Evolutionary conservation across 2,113 vertebrate genomes (phyloP).

Genomic region (Corythornis madagascariensis): DNA sequence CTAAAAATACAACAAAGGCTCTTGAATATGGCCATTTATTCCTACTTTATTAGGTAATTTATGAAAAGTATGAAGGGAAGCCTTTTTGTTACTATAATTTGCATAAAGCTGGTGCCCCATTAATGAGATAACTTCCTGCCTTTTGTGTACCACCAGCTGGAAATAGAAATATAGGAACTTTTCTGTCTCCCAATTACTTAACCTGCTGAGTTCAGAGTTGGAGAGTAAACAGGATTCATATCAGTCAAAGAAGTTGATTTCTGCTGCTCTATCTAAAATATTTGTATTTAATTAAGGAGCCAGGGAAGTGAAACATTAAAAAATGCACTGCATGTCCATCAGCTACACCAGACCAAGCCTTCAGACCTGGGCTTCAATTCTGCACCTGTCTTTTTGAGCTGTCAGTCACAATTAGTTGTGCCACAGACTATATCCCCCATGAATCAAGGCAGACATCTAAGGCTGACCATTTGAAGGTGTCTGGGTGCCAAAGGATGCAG

Average conservation of each 20-base stretch:
- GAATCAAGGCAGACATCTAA: neutral
- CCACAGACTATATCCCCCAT: neutral
- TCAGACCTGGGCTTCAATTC: neutral
- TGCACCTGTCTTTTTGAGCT: conserved; percentile 62
- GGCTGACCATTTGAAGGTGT: neutral
- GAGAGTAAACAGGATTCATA: conserved; percentile 82
- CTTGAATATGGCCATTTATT: conserved; percentile 87
- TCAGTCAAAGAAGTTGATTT: conserved; percentile 77
- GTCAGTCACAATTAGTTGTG: conserved; percentile 61
- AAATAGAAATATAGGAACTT: conserved; percentile 87
- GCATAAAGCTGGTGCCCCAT: conserved; percentile 88
- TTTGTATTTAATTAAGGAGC: conserved; percentile 70
- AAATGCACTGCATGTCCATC: conserved; percentile 33
- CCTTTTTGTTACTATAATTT: conserved; percentile 86
- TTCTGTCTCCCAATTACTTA: conserved; percentile 85
- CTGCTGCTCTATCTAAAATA: conserved; percentile 66
- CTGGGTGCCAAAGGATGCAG: conserved; percentile 26
- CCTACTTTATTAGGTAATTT: conserved; percentile 89
- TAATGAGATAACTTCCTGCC: conserved; percentile 89
- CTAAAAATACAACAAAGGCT: conserved; percentile 89
- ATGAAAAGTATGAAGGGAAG: conserved; percentile 87
- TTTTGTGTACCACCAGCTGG: conserved; percentile 86
- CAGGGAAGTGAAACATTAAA: conserved; percentile 35
- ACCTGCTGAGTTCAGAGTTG: conserved; percentile 89
- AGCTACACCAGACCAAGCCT: neutral